Evolutionary conservation across 2,888 invertebrate genomes (phyloP), one percentile per base, ranked within the genome.

Genomic region (Cyclophora albipunctata): DNA sequence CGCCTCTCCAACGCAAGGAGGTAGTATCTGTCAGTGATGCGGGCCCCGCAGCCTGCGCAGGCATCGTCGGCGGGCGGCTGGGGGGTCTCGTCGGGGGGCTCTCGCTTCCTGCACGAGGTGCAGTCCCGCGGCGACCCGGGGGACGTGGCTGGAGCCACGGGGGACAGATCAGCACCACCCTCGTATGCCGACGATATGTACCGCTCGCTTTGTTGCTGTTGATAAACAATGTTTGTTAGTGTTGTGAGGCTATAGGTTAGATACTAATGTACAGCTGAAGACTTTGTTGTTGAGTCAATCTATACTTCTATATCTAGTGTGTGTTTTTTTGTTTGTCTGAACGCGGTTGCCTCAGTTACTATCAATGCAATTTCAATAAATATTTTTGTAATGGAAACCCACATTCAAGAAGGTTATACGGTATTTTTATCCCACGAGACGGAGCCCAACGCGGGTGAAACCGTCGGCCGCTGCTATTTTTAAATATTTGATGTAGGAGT

Each of bases 1-100:
- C 95, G 92, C 71, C 96, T 92, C 84, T 97, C 97, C 60, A 97
- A 94, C 34, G 97, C 97, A 74, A 96, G 93, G 66, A 98, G 92
- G 89, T 96, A 97, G 90, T 93, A 98, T 72, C 96, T 91, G 90
- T 98, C 97, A 62, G 91, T 92, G 83, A 98, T 98, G 65, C 93
- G 91, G 52, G 92, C 90, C 7, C 96, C 96, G 79, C 98, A 98
- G 47, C 97, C 98, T 49, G 96, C 96, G 83, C 98, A 98, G 34
- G 92, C 91, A 58, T 90, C 91, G 67, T 79, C 87, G 62, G 77
- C 67, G 34, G 90, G 84, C 4, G 89, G 85, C 75, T 56, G 78
- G 58, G 52, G 76, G 65, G 81, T 75, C 59, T 88, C 88, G 62
- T 89, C 88, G 45, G 91, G 90, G 4, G 90, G 88, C 64, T 90